Evolutionary conservation across 2,113 vertebrate species (phyloP).

Genomic region (Nymphicus hollandicus): DNA sequence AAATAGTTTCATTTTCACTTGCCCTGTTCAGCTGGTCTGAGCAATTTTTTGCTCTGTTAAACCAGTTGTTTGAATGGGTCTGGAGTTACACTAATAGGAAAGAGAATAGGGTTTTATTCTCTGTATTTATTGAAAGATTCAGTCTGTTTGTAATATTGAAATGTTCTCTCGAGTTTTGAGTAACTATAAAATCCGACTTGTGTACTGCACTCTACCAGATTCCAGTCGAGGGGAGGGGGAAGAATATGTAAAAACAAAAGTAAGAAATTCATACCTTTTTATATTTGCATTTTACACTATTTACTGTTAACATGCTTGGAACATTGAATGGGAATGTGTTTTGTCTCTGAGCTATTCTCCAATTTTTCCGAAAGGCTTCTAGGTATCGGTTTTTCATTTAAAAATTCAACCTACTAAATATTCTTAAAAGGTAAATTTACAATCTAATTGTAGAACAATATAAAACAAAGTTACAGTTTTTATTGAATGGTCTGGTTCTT

Average conservation of each 20-base stretch:
- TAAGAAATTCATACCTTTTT: not conserved
- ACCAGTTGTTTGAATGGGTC: not conserved
- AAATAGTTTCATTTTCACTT: constrained; percentile 39
- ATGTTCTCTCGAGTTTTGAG: not conserved
- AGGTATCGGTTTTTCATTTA: constrained; percentile 5
- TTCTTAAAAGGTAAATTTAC: not conserved
- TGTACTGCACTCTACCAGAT: not conserved
- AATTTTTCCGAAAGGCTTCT: not conserved
- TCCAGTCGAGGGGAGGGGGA: not conserved
- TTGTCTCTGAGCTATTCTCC: not conserved
- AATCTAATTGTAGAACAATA: not conserved
- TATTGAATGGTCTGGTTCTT: not conserved
- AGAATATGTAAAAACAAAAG: not conserved
- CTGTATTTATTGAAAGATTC: not conserved
- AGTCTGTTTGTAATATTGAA: not conserved
- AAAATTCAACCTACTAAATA: not conserved
- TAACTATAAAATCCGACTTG: not conserved
- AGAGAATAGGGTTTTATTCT: not conserved
- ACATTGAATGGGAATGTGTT: not conserved
- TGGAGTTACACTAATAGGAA: not conserved
- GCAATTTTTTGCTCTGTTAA: not conserved
- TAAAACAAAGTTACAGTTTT: not conserved
- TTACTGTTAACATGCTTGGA: not conserved
- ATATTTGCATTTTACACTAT: not conserved
- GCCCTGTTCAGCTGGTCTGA: not conserved